Base-by-base conservation (phyloP, 2,797 vertebrate species). In the Varecia variegata region DNA sequence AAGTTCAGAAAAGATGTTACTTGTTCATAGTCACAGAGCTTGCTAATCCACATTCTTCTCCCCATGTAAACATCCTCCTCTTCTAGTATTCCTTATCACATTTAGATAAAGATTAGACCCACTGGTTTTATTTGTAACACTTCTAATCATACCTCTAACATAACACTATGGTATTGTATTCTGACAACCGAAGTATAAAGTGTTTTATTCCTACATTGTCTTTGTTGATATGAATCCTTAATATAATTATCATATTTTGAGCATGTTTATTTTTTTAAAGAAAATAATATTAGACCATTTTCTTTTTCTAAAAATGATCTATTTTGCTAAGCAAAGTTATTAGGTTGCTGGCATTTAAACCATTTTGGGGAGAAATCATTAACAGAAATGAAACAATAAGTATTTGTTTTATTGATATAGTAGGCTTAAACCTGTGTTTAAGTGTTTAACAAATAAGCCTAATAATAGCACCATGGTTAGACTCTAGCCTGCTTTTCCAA, bases 1-100 rank as follows among this genome's bases (percentile, higher is more conserved):
- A 95, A 83, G 45, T 80, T 94, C 58, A 81, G 25, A 12, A 82
- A 90, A 79, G 40, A 84, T 45, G 27, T 84, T 93, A 76, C 30
- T 88, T 82, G 5, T 79, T 11, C 6, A 18, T 60, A 47, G n/a
- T 65, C 47, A 91, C 32, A 82, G n/a, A 91, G 9, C n/a, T 85
- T 83, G 6, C 35, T 86, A 77, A 47, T 45, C 43, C 21, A 23
- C 30, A 80, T 95, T 84, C 30, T n/a, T 74, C 30, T 93, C 5
- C 38, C 13, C 18, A 47, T 60, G 13, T 5, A 71, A 89, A 70
- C 5, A 56, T 56, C 21, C 54, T 89, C 35, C 23, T 93, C 38
- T 83, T 38, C n/a, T 86, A 23, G 7, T 12, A 88, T 65, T 93
- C 25, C 17, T 67, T 62, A 45, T 70, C 45, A 74, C 40, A 79